Evolutionary conservation across 2,888 invertebrate genomes (phyloP), one percentile per base, ranked within the genome.

Genomic region (Hofmannophila pseudospretella): DNA sequence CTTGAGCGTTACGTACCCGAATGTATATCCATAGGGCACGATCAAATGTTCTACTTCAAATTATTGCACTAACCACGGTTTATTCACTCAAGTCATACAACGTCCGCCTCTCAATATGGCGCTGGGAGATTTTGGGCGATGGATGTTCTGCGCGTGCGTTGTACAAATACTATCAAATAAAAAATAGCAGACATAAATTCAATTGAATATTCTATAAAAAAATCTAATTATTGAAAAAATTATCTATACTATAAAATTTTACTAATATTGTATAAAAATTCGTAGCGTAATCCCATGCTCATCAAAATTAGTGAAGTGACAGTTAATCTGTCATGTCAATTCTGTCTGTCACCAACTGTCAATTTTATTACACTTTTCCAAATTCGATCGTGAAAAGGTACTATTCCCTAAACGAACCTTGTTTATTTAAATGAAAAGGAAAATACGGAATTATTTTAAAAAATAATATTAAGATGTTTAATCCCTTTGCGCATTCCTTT

Each of bases 91-190:
- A 86, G 84, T 85, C 85, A 87, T 86, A 89, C 88, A 88, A 90
- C 90, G 90, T 90, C 90, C 91, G 91, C 90, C 91, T 91, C 86
- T 89, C 90, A 91, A 91, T 90, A 92, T 92, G 91, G 91, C 91
- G 91, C 89, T 89, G 81, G 84, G 88, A 84, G 88, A 88, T 88
- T 88, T 88, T 86, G 81, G 84, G 82, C 79, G 81, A 82, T 72
- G 81, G 78, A 72, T 71, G 76, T 85, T 78, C 79, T 86, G 85
- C 86, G 86, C 85, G 84, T 86, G 86, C 86, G 86, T 85, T 82
- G 79, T 77, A 69, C 65, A 71, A 76, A 67, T 76, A 69, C 67
- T 66, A 74, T 68, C 66, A 70, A 74, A 75, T 72, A 72, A 74
- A 78, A 75, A 76, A 70, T 64, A 56, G 56, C 67, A 50, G 61